Conservation (phyloP, 2,113 vertebrate species). For the Eurystomus gularis region DNA sequence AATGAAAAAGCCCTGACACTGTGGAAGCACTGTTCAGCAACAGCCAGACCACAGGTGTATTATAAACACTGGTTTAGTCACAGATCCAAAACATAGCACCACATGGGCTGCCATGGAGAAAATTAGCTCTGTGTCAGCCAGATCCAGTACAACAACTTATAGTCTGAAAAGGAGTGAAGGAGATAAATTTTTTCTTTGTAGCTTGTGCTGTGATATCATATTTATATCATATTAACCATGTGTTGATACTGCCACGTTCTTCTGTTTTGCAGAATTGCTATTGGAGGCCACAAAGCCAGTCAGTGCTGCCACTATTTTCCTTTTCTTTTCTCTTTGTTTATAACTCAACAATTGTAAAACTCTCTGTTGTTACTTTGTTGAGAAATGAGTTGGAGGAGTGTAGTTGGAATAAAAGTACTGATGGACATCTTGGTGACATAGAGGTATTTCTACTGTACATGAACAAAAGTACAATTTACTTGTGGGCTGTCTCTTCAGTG, state of each 20-base stretch:
- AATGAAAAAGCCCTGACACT: neutral
- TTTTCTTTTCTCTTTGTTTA: neutral
- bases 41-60: neutral
- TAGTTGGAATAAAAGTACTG: neutral
- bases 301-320: neutral
- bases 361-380: neutral
- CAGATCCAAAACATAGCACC: neutral
- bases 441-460: neutral
- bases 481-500: neutral
- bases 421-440: neutral
- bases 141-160: neutral
- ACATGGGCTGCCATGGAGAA: accelerated
- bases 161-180: neutral
- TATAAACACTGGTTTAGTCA: neutral
- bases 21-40: neutral
- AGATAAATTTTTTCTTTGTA: neutral
- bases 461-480: accelerated
- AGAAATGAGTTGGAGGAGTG: too few species aligned
- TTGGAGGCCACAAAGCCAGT: neutral
- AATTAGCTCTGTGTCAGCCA: neutral
- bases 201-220: neutral
- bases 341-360: neutral
- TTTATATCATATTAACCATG: neutral
- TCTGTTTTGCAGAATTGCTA: neutral
- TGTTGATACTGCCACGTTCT: accelerated